Evolutionary conservation across 2,888 invertebrate species (phyloP).

Genomic region (Baccha elongata): DNA sequence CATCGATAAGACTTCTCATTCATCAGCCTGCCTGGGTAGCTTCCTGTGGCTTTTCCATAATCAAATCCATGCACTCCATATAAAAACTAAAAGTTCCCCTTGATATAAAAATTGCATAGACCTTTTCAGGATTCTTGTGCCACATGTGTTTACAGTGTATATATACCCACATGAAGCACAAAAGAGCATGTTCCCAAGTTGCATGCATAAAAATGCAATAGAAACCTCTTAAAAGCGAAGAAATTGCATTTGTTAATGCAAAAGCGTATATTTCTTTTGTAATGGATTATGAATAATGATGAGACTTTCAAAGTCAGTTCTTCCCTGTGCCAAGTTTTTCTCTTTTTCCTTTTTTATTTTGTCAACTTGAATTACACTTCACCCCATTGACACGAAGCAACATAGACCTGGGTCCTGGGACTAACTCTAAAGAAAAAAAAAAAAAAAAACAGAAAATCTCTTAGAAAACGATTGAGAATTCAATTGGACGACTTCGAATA

Average conservation of each 20-base stretch:
- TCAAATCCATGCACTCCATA: not conserved
- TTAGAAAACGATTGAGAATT: conserved; percentile 69
- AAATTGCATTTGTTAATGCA: conserved; percentile 63
- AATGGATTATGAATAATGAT: conserved; percentile 72
- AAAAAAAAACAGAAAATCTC: conserved; percentile 20
- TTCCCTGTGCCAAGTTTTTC: conserved; percentile 19
- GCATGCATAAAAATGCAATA: conserved; percentile 33
- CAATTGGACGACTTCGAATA: conserved; percentile 58
- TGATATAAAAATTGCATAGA: conserved; percentile 13
- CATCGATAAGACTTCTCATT: conserved; percentile 62
- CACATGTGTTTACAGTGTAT: not conserved
- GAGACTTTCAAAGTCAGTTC: conserved; percentile 44
- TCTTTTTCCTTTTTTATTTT: conserved; percentile 13
- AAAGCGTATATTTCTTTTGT: conserved; percentile 45
- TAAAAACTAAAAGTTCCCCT: not conserved
- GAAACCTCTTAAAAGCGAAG: conserved; percentile 50
- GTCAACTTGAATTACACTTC: conserved; percentile 64
- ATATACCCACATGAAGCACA: not conserved
- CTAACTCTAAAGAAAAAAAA: not conserved
- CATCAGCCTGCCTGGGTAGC: conserved; percentile 34
- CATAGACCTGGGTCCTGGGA: not conserved
- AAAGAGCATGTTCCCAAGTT: conserved; percentile 19
- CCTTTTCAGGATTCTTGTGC: conserved; percentile 14
- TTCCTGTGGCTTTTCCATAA: not conserved
- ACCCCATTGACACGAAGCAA: conserved; percentile 28